phyloP scores from a whole-genome alignment of 2,888 invertebrate species.

The Cinara cedri region DNA sequence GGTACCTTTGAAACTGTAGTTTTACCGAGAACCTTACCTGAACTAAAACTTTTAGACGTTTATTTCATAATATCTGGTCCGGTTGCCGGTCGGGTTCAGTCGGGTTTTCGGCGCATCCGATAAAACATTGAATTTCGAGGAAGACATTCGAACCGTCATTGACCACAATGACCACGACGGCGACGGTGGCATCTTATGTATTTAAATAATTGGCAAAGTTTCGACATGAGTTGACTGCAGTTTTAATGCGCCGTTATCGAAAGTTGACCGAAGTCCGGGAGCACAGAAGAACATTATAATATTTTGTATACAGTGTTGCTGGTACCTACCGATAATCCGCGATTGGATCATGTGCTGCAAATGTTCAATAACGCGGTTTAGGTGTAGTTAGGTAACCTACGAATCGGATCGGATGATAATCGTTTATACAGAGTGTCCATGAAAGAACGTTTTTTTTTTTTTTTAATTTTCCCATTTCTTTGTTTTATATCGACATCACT shows the following conservation, averaged over 20 bases:
- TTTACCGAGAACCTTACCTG: too few relatives aligned
- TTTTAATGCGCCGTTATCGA: constrained; percentile 33
- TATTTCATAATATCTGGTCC: neutral
- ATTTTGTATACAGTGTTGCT: constrained; percentile 20
- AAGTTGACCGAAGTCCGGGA: constrained; percentile 44
- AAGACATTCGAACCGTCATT: neutral
- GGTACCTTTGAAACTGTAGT: too few relatives aligned
- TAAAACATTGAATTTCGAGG: neutral
- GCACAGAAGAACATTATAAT: too few relatives aligned
- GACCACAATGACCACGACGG: neutral
- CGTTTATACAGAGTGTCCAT: too few relatives aligned
- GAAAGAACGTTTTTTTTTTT: too few relatives aligned
- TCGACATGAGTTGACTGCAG: constrained; percentile 8
- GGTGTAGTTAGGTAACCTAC: too few relatives aligned
- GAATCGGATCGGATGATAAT: too few relatives aligned
- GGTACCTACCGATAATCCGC: constrained; percentile 37
- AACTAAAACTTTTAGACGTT: too few relatives aligned
- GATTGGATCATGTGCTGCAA: constrained; percentile 53
- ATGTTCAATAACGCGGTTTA: constrained; percentile 12
- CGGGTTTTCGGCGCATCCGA: neutral
- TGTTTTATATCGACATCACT: too few relatives aligned
- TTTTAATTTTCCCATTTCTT: too few relatives aligned
- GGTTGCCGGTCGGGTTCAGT: neutral
- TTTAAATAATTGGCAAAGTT: constrained; percentile 52
- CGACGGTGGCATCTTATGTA: constrained; percentile 13